Conservation (phyloP, 2,113 vertebrate species). For the Nestor notabilis region DNA sequence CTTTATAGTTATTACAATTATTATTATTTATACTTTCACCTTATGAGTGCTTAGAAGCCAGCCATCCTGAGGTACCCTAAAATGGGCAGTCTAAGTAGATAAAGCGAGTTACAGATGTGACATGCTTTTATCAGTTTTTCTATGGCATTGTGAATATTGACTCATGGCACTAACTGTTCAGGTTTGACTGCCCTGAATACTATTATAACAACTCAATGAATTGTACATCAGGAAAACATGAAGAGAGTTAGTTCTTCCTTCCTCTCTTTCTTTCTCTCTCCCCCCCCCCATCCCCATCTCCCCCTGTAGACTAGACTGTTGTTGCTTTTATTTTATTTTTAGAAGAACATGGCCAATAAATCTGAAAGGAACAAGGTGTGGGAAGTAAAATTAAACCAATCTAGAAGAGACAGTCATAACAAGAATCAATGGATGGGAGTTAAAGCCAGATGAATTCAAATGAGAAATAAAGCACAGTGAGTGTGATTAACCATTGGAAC, state of each 20-base stretch:
- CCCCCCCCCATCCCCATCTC: too few relatives aligned
- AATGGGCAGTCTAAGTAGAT: neutral
- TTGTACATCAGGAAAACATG: neutral
- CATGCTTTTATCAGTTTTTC: neutral
- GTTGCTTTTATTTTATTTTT: slow-evolving; percentile 22
- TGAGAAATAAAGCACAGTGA: slow-evolving; percentile 23
- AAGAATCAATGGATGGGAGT: slow-evolving; percentile 20
- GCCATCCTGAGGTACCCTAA: neutral
- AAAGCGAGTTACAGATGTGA: neutral
- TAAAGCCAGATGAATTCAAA: slow-evolving; percentile 36
- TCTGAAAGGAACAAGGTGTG: slow-evolving; percentile 10
- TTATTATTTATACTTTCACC: neutral
- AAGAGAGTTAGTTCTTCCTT: too few relatives aligned
- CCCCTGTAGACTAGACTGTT: neutral
- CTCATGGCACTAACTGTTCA: neutral
- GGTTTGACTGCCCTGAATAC: neutral
- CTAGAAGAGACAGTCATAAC: slow-evolving; percentile 41
- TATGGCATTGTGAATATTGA: neutral
- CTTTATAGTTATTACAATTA: neutral
- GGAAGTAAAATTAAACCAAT: slow-evolving; percentile 54
- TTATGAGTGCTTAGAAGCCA: neutral
- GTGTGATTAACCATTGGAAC: slow-evolving; percentile 33
- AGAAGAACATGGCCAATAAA: slow-evolving; percentile 30
- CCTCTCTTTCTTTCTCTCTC: neutral
- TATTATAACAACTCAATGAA: neutral